phyloP scores from a whole-genome alignment of 2,797 vertebrate genomes.

The Ctenochaetus hawaiiensis region DNA sequence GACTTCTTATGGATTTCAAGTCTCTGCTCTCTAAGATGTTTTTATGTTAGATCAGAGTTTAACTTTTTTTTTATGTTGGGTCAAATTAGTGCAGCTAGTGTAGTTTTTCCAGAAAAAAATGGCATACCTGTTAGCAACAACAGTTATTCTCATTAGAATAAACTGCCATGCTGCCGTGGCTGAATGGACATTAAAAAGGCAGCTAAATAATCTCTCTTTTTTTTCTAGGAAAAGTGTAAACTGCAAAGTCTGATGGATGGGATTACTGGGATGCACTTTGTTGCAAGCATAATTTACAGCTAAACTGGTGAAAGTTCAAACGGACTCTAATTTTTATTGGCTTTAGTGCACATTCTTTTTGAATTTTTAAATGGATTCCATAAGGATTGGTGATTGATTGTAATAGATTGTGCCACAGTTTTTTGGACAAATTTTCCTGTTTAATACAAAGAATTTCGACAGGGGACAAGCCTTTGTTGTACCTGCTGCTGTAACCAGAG shows the following conservation, averaged over 20 bases:
- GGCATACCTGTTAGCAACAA: neutral
- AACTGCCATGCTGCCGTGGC: neutral
- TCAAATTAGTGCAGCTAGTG: neutral
- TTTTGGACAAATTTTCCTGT: neutral
- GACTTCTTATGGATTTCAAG: constrained; percentile 5
- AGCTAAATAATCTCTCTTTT: neutral
- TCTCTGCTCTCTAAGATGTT: neutral
- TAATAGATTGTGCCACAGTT: constrained; percentile 17
- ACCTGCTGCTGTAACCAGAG: constrained; percentile 86
- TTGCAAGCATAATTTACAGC: neutral
- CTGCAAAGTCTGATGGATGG: neutral
- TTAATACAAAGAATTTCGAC: constrained; percentile 12
- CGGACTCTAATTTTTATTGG: neutral
- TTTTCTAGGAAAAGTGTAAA: neutral
- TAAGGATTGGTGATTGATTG: neutral
- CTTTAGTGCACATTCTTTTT: neutral
- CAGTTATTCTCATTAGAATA: neutral
- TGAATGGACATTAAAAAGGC: neutral
- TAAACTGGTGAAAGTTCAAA: neutral
- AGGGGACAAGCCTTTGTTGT: constrained; percentile 65
- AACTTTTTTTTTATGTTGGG: neutral
- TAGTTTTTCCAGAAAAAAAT: too few relatives aligned
- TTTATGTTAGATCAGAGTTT: neutral
- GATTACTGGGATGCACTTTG: neutral
- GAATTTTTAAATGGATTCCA: neutral